A percentile compares a stretch with the other conserved stretches of the same genome.
Conservation (phyloP, 2,888 invertebrate species). For the Drosophila formosana region DNA sequence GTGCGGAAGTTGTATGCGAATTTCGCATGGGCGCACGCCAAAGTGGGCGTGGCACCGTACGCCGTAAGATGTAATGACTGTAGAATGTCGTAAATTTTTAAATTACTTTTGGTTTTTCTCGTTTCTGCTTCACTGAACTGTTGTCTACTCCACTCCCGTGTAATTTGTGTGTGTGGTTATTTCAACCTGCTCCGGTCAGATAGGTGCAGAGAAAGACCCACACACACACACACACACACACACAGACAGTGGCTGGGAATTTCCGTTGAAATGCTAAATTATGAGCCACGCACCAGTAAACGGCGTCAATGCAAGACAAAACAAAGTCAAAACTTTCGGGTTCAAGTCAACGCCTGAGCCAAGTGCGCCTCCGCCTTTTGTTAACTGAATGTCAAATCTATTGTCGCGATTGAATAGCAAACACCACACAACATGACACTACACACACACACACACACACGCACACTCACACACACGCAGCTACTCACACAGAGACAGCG, state of each 20-base stretch:
- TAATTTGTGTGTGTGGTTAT: constrained; percentile 69
- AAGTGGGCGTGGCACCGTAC: constrained; percentile 58
- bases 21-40: constrained; percentile 69
- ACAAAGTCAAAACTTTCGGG: not conserved
- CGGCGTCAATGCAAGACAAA: constrained; percentile 17
- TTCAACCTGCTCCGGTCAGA: constrained; percentile 22
- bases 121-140: constrained; percentile 33
- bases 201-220: not conserved
- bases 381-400: constrained; percentile 80
- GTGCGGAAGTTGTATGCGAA: constrained; percentile 77
- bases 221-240: not conserved
- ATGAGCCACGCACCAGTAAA: constrained; percentile 60
- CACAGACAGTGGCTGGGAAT: constrained; percentile 59
- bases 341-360: constrained; percentile 11
- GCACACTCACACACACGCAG: not conserved
- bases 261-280: constrained; percentile 55
- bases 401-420: constrained; percentile 63
- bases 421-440: constrained; percentile 8
- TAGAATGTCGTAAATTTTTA: constrained; percentile 78
- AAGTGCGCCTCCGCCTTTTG: constrained; percentile 37
- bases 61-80: constrained; percentile 77
- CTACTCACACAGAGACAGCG: constrained; percentile 5
- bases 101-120: constrained; percentile 64
- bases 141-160: constrained; percentile 60
- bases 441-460: constrained; percentile 16